phyloP scores from a whole-genome alignment of 2,797 vertebrate species.

The Pempheris klunzingeri region DNA sequence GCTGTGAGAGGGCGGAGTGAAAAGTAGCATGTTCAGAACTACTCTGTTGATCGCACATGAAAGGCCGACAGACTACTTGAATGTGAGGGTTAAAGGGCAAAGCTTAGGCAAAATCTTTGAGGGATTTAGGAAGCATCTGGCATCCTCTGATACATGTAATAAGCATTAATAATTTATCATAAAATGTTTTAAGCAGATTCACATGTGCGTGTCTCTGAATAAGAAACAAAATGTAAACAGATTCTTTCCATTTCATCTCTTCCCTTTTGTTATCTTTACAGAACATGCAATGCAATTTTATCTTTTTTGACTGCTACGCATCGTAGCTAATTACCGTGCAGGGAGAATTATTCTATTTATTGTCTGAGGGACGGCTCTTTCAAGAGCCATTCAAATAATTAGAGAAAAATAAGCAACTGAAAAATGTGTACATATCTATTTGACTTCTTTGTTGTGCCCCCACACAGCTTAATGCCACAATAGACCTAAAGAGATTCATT shows the following conservation, averaged over 20 bases:
- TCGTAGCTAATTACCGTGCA: conserved; percentile 66
- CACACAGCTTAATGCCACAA: conserved; percentile 77
- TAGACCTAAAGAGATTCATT: conserved; percentile 72
- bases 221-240: conserved; percentile 56
- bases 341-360: conserved; percentile 55
- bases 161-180: conserved; percentile 43
- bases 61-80: conserved; percentile 41
- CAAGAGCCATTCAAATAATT: conserved; percentile 67
- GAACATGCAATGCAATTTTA: conserved; percentile 55
- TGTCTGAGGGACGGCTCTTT: conserved; percentile 65
- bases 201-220: conserved; percentile 7
- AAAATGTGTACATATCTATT: conserved; percentile 72
- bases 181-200: conserved; percentile 34
- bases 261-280: conserved; percentile 72
- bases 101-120: conserved; percentile 45
- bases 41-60: conserved; percentile 58
- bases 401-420: conserved; percentile 60
- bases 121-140: conserved; percentile 54
- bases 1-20: conserved; percentile 15
- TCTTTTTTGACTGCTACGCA: conserved; percentile 39
- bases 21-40: conserved; percentile 43
- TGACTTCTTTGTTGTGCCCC: conserved; percentile 74
- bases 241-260: conserved; percentile 50
- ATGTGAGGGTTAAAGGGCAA: conserved; percentile 55
- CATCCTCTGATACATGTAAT: conserved; percentile 57